Conservation (phyloP, 1,140 invertebrate species). For the Cotesia typhae region DNA sequence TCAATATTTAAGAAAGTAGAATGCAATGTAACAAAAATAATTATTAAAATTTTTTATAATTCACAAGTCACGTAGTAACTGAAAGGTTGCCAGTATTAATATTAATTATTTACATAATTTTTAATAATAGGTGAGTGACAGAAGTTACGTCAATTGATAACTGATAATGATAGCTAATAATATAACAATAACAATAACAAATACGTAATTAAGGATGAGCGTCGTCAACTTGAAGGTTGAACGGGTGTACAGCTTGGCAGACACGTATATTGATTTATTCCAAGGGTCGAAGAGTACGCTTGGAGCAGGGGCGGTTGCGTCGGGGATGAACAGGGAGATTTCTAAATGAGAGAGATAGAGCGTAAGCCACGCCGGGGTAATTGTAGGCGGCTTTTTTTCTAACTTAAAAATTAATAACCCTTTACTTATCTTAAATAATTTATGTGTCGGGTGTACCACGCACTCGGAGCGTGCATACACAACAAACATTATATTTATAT, state of each 20-base stretch:
- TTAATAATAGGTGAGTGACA: neutral
- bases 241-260: slow-evolving; percentile 58
- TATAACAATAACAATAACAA: neutral
- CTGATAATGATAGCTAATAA: neutral
- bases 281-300: slow-evolving; percentile 43
- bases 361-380: slow-evolving; percentile 12
- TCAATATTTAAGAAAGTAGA: too few species aligned
- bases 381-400: slow-evolving; percentile 21
- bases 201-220: neutral
- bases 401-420: too few species aligned
- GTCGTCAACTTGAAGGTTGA: slow-evolving; percentile 51
- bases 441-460: too few species aligned
- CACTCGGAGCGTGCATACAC: too few species aligned
- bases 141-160: too few species aligned
- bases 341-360: slow-evolving; percentile 5
- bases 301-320: slow-evolving; percentile 35
- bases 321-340: slow-evolving; percentile 34
- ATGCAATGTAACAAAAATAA: too few species aligned
- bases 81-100: too few species aligned
- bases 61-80: too few species aligned
- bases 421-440: too few species aligned
- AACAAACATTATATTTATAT: too few species aligned
- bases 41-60: too few species aligned
- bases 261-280: slow-evolving; percentile 67
- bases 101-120: neutral